phyloP scores from a whole-genome alignment of 92 coral and sea anemone genomes.

The Epizoanthus fatuus region DNA sequence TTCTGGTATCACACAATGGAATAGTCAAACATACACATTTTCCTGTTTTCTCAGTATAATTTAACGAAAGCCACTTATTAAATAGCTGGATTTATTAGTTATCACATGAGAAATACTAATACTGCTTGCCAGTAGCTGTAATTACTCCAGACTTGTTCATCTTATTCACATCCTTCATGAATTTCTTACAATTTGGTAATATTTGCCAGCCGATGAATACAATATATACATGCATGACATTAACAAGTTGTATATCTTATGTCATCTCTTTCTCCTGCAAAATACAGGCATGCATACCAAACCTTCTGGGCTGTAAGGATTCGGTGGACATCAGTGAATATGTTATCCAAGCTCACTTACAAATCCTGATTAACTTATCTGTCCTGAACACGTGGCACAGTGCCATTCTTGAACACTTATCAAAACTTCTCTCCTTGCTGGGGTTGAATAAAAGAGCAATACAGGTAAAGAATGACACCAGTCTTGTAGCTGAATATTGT shows the following conservation, averaged over 20 bases:
- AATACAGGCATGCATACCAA: slow-evolving; percentile 67
- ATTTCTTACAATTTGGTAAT: neutral
- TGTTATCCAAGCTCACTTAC: slow-evolving; percentile 57
- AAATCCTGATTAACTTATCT: slow-evolving; percentile 81
- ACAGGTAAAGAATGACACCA: neutral
- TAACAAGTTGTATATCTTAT: neutral
- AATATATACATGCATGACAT: neutral
- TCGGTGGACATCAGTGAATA: slow-evolving; percentile 38
- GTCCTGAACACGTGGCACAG: slow-evolving; percentile 78
- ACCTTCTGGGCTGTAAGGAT: slow-evolving; percentile 43
- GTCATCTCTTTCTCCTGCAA: neutral
- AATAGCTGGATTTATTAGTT: too few species aligned
- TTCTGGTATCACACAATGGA: too few species aligned
- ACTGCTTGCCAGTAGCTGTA: too few species aligned
- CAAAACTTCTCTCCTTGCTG: neutral
- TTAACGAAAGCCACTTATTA: too few species aligned
- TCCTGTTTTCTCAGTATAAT: too few species aligned
- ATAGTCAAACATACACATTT: too few species aligned
- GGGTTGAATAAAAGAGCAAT: slow-evolving; percentile 9
- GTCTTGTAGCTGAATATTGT: too few species aligned
- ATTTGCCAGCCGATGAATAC: too few species aligned
- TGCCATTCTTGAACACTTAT: slow-evolving; percentile 38
- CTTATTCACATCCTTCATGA: neutral
- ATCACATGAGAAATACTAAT: too few species aligned
- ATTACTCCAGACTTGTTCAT: too few species aligned